phyloP scores from a whole-genome alignment of 2,113 vertebrate genomes.

The Scartelaos histophorus region DNA sequence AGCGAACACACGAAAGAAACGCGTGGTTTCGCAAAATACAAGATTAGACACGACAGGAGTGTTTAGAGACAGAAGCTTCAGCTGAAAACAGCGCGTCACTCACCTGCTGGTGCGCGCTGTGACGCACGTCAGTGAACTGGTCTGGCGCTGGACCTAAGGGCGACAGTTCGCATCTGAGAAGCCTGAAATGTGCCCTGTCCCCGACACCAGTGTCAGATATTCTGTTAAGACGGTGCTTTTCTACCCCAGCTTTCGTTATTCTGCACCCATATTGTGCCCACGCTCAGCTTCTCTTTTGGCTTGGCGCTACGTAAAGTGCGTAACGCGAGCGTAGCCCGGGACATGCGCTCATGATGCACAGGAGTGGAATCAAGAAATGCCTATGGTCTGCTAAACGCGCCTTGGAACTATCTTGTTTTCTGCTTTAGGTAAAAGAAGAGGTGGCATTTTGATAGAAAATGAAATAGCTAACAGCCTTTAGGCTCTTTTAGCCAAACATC shows the following conservation, averaged over 20 bases:
- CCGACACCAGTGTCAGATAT: no score
- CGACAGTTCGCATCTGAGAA: not conserved
- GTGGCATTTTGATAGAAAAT: not conserved
- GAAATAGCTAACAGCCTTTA: no score
- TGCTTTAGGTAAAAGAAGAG: not conserved
- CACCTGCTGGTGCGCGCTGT: constrained; percentile 64
- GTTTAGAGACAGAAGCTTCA: not conserved
- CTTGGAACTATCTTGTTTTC: no score
- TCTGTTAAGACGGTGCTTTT: not conserved
- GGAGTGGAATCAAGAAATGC: no score
- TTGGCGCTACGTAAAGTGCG: constrained; percentile 24
- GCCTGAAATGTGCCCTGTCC: not conserved
- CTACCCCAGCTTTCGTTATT: not conserved
- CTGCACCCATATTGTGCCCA: not conserved
- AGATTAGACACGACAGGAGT: not conserved
- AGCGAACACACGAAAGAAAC: not conserved
- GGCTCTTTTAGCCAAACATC: no score
- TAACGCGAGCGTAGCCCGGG: not conserved
- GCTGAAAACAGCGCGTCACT: constrained; percentile 52
- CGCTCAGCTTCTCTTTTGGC: not conserved
- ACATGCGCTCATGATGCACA: constrained; percentile 7
- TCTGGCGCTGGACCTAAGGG: not conserved
- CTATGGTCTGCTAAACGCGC: no score
- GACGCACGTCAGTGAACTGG: constrained; percentile 10
- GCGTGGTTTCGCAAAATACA: not conserved